Base-by-base conservation (phyloP, 2,888 invertebrate species). In the Sinelater perroti region DNA sequence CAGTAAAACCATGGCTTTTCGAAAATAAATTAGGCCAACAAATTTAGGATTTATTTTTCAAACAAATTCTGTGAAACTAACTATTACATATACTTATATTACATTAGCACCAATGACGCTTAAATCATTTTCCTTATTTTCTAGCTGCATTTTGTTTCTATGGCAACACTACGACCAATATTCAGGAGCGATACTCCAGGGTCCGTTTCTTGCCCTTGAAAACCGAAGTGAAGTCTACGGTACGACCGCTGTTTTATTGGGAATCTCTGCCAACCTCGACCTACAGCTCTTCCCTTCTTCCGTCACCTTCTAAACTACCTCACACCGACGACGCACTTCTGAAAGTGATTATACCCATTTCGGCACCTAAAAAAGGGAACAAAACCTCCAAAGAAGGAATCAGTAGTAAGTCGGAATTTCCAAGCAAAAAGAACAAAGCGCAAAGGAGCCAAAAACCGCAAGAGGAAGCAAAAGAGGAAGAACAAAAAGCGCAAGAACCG, bases 111-210 rank as follows among this genome's bases (percentile, higher is more conserved):
- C 3, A 30, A 30, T 11, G 2, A 30, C 2, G 3, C 6, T 3
- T 30, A 30, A 30, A 10, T 30, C 8, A 11, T 10, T 2, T 30
- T 10, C 13, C n/a, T n/a, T 30, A 11, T n/a, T n/a, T n/a, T n/a
- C 10, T 13, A 30, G 30, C 3, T 4, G 8, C 30, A 10, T 6
- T 10, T 6, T 3, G 10, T 10, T 30, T 2, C 3, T 10, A 1
- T 3, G 13, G 13, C 4, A 30, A 30, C 2, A 11, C 10, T 6
- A 5, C 3, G 5, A 8, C n/a, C 10, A 10, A 30, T 30, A 13
- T 11, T 11, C 30, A 30, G 13, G 30, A 30, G 13, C 40, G 90
- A 89, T 44, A 79, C 67, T 16, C 83, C 73, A 72, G 82, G 35
- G 35, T 35, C 5, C 35, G 17, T 5, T 35, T 17, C 10, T 1